A percentile compares a stretch with the other conserved stretches of the same genome.
Evolutionary conservation across 2,888 invertebrate genomes (phyloP).

Genomic region (Spilarctia lutea): DNA sequence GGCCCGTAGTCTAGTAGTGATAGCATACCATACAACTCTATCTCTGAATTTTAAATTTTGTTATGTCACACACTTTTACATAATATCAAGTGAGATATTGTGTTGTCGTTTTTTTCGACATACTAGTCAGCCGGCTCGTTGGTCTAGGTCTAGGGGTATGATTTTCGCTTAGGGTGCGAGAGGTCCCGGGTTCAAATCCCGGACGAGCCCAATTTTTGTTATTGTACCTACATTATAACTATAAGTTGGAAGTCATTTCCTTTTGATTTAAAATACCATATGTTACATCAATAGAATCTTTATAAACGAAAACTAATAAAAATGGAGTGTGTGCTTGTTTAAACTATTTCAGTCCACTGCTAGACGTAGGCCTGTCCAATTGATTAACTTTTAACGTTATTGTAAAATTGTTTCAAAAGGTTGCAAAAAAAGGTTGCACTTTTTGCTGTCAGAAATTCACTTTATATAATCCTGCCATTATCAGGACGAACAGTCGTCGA

Average conservation of each 20-base stretch:
- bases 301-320: no score
- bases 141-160: slow-evolving; percentile 87
- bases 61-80: not conserved
- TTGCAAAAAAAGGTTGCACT: not conserved
- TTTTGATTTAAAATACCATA: no score
- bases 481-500: slow-evolving; percentile 14
- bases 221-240: not conserved
- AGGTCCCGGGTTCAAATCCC: slow-evolving; percentile 87
- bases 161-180: slow-evolving; percentile 87
- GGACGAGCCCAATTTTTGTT: slow-evolving; percentile 74
- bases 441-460: not conserved
- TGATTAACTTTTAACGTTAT: not conserved
- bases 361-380: no score
- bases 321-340: no score
- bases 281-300: no score
- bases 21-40: no score
- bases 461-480: not conserved
- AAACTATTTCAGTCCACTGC: no score
- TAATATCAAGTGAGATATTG: not conserved
- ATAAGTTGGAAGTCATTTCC: no score
- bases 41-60: not conserved
- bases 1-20: no score
- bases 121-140: slow-evolving; percentile 32
- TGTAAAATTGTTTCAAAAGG: not conserved
- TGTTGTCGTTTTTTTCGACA: not conserved